phyloP scores from a whole-genome alignment of 2,888 invertebrate species.

The Sepioteuthis lessoniana region DNA sequence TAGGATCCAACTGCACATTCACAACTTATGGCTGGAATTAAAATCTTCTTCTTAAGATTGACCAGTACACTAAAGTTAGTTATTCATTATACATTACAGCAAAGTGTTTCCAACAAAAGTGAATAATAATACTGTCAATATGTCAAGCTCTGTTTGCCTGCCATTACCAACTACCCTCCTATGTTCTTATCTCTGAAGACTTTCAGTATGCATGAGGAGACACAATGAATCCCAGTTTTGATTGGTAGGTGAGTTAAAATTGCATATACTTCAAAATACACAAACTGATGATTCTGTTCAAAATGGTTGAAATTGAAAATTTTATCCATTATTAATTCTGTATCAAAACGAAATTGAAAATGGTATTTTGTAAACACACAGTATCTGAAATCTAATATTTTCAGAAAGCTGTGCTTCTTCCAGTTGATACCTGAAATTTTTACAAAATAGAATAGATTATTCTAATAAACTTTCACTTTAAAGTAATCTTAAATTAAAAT shows the following conservation, averaged over 20 bases:
- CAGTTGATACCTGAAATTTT: background rate
- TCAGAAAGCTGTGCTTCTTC: background rate
- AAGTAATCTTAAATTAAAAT: background rate
- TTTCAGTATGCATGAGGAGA: background rate
- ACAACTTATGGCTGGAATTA: slow-evolving; percentile 33
- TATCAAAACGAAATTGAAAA: background rate
- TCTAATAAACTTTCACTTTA: background rate
- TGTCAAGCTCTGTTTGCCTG: background rate
- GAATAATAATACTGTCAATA: background rate
- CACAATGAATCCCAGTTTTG: background rate
- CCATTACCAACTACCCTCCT: background rate
- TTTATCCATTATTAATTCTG: background rate
- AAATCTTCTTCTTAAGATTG: background rate
- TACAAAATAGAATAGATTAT: background rate
- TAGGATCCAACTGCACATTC: background rate
- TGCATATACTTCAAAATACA: background rate
- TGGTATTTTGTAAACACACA: background rate
- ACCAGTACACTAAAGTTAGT: background rate
- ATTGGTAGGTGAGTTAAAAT: background rate
- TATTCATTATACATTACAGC: background rate
- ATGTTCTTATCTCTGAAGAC: background rate
- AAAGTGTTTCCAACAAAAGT: slow-evolving; percentile 14
- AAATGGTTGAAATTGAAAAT: background rate
- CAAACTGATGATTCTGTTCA: background rate
- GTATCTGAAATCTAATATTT: background rate